phyloP scores from a whole-genome alignment of 2,888 invertebrate species.

The Sinopyrophorus schimmeli region DNA sequence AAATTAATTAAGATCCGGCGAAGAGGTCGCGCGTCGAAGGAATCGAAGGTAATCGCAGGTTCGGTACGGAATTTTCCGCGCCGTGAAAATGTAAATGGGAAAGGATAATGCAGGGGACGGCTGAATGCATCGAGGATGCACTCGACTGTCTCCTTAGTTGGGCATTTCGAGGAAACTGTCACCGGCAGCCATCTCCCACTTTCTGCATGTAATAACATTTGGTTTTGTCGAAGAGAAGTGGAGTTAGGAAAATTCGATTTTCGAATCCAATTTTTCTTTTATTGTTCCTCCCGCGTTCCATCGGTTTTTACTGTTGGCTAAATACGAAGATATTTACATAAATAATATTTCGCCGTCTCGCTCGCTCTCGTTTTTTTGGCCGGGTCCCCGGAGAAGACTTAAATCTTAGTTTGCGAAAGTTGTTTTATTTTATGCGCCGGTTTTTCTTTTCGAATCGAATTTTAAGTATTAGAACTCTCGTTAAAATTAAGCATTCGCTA shows the following conservation, averaged over 20 bases:
- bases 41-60: constrained; percentile 1
- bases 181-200: constrained; percentile 28
- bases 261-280: constrained; percentile 26
- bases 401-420: no score
- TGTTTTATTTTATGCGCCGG: no score
- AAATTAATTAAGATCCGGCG: constrained; percentile 17
- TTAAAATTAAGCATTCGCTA: no score
- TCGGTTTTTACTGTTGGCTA: constrained; percentile 14
- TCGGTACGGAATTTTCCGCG: not conserved
- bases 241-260: constrained; percentile 30
- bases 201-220: constrained; percentile 30
- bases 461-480: no score
- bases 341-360: no score
- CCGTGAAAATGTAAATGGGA: constrained; percentile 10
- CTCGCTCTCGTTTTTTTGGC: no score
- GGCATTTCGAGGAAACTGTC: constrained; percentile 24
- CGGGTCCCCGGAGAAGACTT: no score
- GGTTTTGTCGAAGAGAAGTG: constrained; percentile 22
- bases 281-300: constrained; percentile 23
- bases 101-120: no score
- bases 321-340: not conserved
- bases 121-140: constrained; percentile 15
- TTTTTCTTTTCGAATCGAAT: no score
- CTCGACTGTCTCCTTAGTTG: constrained; percentile 11
- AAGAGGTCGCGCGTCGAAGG: not conserved